A percentile compares a stretch with the other conserved stretches of the same genome.
Evolutionary conservation across 2,888 invertebrate genomes (phyloP).

Genomic region (Muscina levida): DNA sequence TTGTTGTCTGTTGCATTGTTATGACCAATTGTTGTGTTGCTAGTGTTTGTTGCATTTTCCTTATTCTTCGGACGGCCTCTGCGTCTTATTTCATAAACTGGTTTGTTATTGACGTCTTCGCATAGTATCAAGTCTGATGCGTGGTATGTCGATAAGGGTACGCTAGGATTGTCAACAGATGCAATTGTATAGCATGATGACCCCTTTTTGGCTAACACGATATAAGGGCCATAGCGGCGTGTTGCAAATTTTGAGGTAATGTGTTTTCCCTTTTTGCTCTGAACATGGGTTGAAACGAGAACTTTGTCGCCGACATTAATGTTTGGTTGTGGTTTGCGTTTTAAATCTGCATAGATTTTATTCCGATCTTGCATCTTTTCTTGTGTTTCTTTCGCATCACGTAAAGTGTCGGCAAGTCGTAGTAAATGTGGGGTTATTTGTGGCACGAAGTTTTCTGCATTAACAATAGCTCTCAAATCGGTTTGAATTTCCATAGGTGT

Average conservation of each 20-base stretch:
- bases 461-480: constrained; percentile 68
- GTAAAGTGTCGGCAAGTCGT: constrained; percentile 11
- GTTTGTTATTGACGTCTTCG: background rate
- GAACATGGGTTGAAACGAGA: constrained; percentile 18
- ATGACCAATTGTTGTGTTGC: too few relatives aligned
- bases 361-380: constrained; percentile 70
- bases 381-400: constrained; percentile 32
- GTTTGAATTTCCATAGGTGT: constrained; percentile 68
- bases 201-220: constrained; percentile 10
- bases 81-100: background rate
- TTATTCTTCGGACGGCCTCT: background rate
- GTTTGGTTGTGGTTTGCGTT: constrained; percentile 17
- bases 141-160: constrained; percentile 16
- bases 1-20: too few relatives aligned
- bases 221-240: constrained; percentile 34
- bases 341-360: constrained; percentile 45
- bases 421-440: constrained; percentile 42
- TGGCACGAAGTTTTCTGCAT: constrained; percentile 64
- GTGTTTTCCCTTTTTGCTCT: constrained; percentile 8
- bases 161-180: background rate
- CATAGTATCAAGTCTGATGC: background rate
- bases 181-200: constrained; percentile 35
- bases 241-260: constrained; percentile 32
- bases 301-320: constrained; percentile 28
- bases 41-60: too few relatives aligned